Evolutionary conservation across 1,140 invertebrate genomes (phyloP).

Genomic region (Drosophila saltans): DNA sequence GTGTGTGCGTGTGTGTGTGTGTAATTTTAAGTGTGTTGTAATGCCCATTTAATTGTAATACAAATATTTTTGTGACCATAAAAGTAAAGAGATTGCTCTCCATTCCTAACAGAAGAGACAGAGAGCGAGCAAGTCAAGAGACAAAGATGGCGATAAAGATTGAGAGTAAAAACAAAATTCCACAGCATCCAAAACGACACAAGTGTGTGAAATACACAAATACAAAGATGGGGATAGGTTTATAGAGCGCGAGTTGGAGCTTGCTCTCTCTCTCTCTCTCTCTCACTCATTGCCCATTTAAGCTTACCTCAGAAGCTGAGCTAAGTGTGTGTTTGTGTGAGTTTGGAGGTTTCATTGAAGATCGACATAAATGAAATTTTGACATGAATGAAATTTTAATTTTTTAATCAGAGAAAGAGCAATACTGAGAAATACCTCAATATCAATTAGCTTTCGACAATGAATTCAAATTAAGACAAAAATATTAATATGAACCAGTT

Average conservation of each 20-base stretch:
- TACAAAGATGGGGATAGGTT: constrained; percentile 5
- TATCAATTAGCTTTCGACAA: not conserved
- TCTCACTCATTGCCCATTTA: constrained; percentile 20
- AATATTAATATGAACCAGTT: no score
- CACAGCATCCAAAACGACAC: constrained; percentile 33
- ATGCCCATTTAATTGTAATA: constrained; percentile 53
- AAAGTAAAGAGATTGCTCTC: constrained; percentile 4
- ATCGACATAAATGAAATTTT: constrained; percentile 29
- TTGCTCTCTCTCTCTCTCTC: constrained; percentile 16
- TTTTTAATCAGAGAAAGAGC: constrained; percentile 15
- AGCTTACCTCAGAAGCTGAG: constrained; percentile 15
- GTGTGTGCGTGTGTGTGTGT: constrained; percentile 27
- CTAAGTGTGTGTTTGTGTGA: constrained; percentile 11
- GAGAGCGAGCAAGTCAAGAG: not conserved
- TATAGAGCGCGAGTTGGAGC: constrained; percentile 6
- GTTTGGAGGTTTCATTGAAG: constrained; percentile 11
- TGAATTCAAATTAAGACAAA: no score
- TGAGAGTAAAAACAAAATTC: constrained; percentile 42
- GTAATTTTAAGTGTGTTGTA: constrained; percentile 53
- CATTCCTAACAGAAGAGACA: constrained; percentile 1
- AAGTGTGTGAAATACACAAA: constrained; percentile 8
- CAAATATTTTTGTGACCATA: constrained; percentile 46
- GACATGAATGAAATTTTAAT: constrained; percentile 17
- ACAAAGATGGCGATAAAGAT: constrained; percentile 28
- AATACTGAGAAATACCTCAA: not conserved